Evolutionary conservation across 2,797 vertebrate genomes (phyloP), one percentile per base, ranked within the genome.

Genomic region (Acipenser oxyrinchus): DNA sequence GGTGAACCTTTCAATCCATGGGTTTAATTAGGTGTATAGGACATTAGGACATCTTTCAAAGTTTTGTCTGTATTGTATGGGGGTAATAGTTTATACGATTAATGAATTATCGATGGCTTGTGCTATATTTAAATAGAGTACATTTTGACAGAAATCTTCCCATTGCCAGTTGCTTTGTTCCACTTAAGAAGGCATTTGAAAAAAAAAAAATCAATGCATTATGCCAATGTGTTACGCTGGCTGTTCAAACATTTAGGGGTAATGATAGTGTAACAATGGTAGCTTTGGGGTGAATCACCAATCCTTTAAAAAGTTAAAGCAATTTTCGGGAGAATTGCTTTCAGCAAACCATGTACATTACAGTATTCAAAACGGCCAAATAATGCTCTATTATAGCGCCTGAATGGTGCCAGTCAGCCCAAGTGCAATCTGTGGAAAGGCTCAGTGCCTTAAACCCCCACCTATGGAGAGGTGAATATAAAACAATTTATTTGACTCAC

Each of bases 261-360:
- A 94, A 95, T 95, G 89, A 88, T 91, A 92, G 90, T 89, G 90
- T 91, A 94, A 95, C 93, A 97, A 93, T 94, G 91, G 92, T 88
- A 90, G 90, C 87, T 90, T 91, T 89, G 85, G 83, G 87, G 88
- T 92, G 91, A 93, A 97, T 92, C 91, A 81, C 93, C 89, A 91
- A 86, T 90, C 91, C 87, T 88, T 96, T 93, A 94, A 95, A 97
- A 97, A 95, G 93, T 97, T 97, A 94, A 96, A 94, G 94, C 95
- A 97, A 98, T 98, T 97, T 96, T 91, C 92, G 86, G 85, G 84
- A 95, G 92, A 95, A 94, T 92, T 89, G 92, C 90, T 93, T 89
- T 90, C 88, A 89, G 87, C 87, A 85, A 92, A 89, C 80, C 89
- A 91, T 91, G 92, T 89, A 93, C 92, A 96, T 97, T 95, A 96